phyloP scores from a whole-genome alignment of 2,113 vertebrate genomes.

The Vidua macroura region DNA sequence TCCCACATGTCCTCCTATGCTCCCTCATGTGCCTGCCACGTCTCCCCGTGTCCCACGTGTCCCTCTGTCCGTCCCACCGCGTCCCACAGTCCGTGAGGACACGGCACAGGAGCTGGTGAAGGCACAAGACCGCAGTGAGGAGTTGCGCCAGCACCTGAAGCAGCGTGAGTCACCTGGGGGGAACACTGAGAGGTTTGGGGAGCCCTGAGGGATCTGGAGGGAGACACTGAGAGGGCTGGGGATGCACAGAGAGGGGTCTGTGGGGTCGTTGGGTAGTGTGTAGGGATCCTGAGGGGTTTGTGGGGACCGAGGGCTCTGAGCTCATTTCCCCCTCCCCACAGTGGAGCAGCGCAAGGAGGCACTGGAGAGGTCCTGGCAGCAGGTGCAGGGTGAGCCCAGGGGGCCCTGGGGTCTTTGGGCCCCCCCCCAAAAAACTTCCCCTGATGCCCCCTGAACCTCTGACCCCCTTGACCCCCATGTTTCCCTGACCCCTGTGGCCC shows the following conservation, averaged over 20 bases:
- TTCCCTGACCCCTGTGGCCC: neutral
- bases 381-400: neutral
- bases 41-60: neutral
- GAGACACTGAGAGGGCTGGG: neutral
- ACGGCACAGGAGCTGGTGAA: neutral
- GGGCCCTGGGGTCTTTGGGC: neutral
- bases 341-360: neutral
- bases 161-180: neutral
- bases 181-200: neutral
- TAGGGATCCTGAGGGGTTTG: too few species aligned
- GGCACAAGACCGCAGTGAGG: fast-evolving
- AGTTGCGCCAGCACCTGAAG: neutral
- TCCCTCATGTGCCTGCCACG: neutral
- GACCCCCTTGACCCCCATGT: neutral
- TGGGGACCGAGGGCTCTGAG: neutral
- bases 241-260: too few species aligned
- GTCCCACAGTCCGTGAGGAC: neutral
- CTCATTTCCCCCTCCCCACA: neutral
- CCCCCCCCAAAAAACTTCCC: too few species aligned
- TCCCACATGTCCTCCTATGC: neutral
- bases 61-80: neutral
- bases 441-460: too few species aligned
- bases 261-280: fast-evolving
- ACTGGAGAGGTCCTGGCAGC: neutral
- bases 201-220: too few species aligned